These are phyloP conservation scores for Choristoneura fumiferana DNA, from an alignment of 1,140 invertebrate genomes.

Conservation along the genomic window DNA sequence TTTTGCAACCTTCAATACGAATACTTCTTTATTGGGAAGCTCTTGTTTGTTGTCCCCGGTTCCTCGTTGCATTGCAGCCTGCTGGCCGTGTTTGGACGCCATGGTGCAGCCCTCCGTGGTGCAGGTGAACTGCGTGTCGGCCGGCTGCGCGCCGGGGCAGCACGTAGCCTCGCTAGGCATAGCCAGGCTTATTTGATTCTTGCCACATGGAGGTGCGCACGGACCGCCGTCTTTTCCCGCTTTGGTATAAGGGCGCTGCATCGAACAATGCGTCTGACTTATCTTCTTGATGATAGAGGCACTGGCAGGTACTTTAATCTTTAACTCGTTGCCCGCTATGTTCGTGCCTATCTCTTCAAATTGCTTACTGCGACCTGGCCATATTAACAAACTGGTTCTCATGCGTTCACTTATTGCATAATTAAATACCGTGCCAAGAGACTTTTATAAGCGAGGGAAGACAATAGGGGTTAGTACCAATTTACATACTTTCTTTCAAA, in stretches of 20 bases:
- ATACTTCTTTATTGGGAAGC: constrained; percentile 50
- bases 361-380: constrained; percentile 67
- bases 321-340: constrained; percentile 63
- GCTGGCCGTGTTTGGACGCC: constrained; percentile 51
- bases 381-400: constrained; percentile 54
- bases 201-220: constrained; percentile 61
- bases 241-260: constrained; percentile 52
- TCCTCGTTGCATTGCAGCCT: constrained; percentile 44
- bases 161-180: constrained; percentile 56
- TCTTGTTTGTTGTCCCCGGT: constrained; percentile 32
- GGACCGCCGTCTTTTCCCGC: constrained; percentile 30
- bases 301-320: constrained; percentile 65
- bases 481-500: too few species aligned
- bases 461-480: too few species aligned
- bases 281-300: constrained; percentile 69
- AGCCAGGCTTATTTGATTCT: constrained; percentile 65
- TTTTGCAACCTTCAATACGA: constrained; percentile 71
- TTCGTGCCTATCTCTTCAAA: constrained; percentile 69
- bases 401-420: constrained; percentile 31
- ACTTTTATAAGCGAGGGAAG: not conserved
- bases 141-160: constrained; percentile 47
- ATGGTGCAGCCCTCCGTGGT: constrained; percentile 65
- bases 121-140: constrained; percentile 65
- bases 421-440: not conserved
- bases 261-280: constrained; percentile 64